These are phyloP conservation scores for Poecile montanus DNA, from an alignment of 2,797 vertebrate genomes.

Conservation along the genomic window DNA sequence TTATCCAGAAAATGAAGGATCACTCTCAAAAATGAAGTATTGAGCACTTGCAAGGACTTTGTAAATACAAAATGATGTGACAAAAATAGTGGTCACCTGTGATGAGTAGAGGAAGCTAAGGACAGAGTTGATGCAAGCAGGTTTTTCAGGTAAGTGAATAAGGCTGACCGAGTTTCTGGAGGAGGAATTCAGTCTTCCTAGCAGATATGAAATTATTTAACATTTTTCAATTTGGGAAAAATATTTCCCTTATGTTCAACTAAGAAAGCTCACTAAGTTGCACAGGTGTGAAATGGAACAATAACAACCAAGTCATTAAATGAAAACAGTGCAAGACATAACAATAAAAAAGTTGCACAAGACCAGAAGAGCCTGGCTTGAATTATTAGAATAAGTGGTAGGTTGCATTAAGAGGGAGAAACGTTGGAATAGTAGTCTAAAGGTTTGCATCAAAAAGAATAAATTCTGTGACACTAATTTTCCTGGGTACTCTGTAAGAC, in stretches of 20 bases:
- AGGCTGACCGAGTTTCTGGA: conserved; percentile 1
- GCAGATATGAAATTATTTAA: not conserved
- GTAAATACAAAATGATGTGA: not conserved
- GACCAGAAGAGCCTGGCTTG: not conserved
- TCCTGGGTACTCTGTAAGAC: not conserved
- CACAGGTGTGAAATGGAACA: not conserved
- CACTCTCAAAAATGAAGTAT: not conserved
- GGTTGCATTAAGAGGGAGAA: not conserved
- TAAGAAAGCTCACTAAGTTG: not conserved
- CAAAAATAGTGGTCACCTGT: not conserved
- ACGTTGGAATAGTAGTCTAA: not conserved
- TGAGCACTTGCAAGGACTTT: conserved; percentile 5
- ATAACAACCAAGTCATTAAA: not conserved
- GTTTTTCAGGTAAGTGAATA: not conserved
- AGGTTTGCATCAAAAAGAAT: not conserved
- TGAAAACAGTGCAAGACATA: not conserved
- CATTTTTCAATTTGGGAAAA: not conserved
- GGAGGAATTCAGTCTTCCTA: conserved; percentile 3
- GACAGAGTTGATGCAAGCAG: not conserved
- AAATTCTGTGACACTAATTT: not conserved
- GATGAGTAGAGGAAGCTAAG: not conserved
- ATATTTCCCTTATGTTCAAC: not conserved
- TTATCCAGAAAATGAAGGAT: conserved; percentile 24
- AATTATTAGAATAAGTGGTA: not conserved
- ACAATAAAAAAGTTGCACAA: not conserved